These are phyloP conservation scores for Plutella xylostella DNA, from an alignment of 2,888 invertebrate genomes.

Conservation along the genomic window DNA sequence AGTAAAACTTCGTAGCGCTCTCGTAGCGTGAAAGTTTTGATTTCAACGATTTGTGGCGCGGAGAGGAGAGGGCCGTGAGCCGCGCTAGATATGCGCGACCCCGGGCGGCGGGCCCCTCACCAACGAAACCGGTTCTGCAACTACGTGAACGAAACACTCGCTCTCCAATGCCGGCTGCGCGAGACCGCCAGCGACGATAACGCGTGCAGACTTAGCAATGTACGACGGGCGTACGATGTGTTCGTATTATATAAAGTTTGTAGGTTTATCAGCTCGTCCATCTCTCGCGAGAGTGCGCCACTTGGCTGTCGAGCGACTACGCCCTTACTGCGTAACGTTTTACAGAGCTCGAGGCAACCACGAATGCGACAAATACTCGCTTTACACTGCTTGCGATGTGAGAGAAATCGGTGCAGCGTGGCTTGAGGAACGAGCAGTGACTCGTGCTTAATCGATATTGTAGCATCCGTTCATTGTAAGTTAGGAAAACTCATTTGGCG, in stretches of 20 bases:
- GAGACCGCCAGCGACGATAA: neutral
- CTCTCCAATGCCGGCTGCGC: slow-evolving; percentile 25
- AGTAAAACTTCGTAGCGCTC: slow-evolving; percentile 69
- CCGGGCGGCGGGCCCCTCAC: slow-evolving; percentile 31
- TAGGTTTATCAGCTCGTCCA: slow-evolving; percentile 60
- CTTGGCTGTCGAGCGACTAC: slow-evolving; percentile 54
- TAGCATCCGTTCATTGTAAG: slow-evolving; percentile 21
- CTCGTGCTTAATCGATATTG: slow-evolving; percentile 52
- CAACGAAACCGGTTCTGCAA: slow-evolving; percentile 8
- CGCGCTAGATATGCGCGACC: slow-evolving; percentile 52
- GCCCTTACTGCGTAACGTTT: slow-evolving; percentile 55
- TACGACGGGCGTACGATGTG: slow-evolving; percentile 17
- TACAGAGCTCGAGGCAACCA: slow-evolving; percentile 41
- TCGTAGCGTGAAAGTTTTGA: slow-evolving; percentile 71
- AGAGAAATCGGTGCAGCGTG: slow-evolving; percentile 15
- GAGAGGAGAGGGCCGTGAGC: slow-evolving; percentile 53
- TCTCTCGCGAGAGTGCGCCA: slow-evolving; percentile 67
- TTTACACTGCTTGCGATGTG: slow-evolving; percentile 44
- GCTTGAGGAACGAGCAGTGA: slow-evolving; percentile 42
- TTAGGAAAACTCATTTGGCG: slow-evolving; percentile 47
- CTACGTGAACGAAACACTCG: slow-evolving; percentile 7
- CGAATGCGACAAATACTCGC: slow-evolving; percentile 32
- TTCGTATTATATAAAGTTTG: slow-evolving; percentile 22
- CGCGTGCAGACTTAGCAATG: slow-evolving; percentile 25
- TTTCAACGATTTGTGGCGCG: slow-evolving; percentile 68